Evolutionary conservation across 1,140 invertebrate genomes (phyloP).

Genomic region (Saccostrea echinata): DNA sequence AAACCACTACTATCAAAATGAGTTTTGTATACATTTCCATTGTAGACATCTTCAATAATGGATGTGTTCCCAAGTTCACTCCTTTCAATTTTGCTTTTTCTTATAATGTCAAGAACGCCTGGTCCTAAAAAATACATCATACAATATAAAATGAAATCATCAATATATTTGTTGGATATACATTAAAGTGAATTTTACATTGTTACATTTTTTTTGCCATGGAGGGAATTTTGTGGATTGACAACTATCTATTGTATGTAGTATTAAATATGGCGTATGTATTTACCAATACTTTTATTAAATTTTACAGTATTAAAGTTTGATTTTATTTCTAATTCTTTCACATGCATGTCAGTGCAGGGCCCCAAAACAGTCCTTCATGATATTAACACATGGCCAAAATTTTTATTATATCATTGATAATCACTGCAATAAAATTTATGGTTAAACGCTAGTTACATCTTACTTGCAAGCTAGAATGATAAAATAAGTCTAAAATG

Average conservation of each 20-base stretch:
- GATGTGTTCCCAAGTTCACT: conserved; percentile 9
- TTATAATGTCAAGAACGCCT: conserved; percentile 29
- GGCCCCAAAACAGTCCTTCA: no score
- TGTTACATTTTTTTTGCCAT: no score
- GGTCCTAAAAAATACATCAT: not conserved
- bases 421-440: no score
- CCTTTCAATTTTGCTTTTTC: conserved; percentile 9
- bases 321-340: no score
- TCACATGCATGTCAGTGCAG: no score
- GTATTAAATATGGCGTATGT: no score
- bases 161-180: not conserved
- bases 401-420: not conserved
- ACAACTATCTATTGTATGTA: no score
- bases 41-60: conserved; percentile 20
- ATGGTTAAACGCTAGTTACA: no score
- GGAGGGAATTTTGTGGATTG: no score
- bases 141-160: not conserved
- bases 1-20: conserved; percentile 23
- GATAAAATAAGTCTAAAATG: not conserved
- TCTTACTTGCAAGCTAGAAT: no score
- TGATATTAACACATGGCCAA: not conserved
- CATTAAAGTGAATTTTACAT: not conserved
- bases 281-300: no score
- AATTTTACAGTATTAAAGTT: no score
- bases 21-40: conserved; percentile 36